A percentile compares a stretch with the other conserved stretches of the same genome.
Evolutionary conservation across 2,113 vertebrate species (phyloP).

Genomic region (Indicator maculatus): DNA sequence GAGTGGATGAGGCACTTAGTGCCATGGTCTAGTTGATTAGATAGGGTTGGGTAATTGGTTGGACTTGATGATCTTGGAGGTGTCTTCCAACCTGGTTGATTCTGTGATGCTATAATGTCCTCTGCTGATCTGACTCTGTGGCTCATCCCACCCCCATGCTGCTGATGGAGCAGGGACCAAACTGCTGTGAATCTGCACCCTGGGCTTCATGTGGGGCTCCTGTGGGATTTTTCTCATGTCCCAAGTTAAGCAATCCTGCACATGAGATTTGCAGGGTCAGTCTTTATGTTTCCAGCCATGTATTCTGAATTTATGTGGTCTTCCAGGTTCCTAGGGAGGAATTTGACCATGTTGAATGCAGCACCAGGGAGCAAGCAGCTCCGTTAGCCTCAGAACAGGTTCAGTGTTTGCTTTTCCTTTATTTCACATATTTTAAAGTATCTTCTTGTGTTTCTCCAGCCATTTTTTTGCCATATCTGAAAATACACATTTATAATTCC

Average conservation of each 20-base stretch:
- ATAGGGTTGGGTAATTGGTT: no score
- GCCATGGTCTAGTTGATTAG: no score
- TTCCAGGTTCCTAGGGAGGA: neutral
- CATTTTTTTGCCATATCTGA: neutral
- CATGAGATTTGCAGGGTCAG: neutral
- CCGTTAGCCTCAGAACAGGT: neutral
- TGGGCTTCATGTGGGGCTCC: neutral
- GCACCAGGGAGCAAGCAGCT: neutral
- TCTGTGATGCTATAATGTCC: neutral
- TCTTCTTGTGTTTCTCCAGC: neutral
- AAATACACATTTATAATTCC: neutral
- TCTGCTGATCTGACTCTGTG: rapidly evolving
- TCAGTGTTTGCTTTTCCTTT: neutral
- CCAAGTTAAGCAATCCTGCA: neutral
- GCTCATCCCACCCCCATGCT: rapidly evolving
- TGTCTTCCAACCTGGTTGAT: no score
- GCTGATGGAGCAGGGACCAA: rapidly evolving
- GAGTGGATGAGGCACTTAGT: no score
- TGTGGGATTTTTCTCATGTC: neutral
- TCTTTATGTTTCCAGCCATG: rapidly evolving
- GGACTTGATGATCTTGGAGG: no score
- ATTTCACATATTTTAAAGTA: neutral
- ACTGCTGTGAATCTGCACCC: rapidly evolving
- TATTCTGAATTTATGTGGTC: neutral
- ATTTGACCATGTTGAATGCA: neutral